A percentile compares a stretch with the other conserved stretches of the same genome.
Conservation (phyloP, 2,888 invertebrate genomes). For the Lottia gigantea region DNA sequence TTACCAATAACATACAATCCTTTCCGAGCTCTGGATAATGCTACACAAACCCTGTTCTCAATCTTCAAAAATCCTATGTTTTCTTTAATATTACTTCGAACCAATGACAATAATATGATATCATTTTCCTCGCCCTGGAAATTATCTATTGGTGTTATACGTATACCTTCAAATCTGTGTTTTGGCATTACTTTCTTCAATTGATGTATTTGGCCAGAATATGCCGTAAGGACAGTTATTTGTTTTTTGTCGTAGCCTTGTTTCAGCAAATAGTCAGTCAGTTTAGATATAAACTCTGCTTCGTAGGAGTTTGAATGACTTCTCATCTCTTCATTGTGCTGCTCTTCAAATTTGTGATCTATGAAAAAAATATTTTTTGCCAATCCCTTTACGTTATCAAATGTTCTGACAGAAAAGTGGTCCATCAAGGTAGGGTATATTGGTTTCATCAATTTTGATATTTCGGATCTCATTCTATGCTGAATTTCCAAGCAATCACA, state of each 20-base stretch:
- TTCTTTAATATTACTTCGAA: slow-evolving; percentile 52
- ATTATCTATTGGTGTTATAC: slow-evolving; percentile 56
- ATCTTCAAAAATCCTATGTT: slow-evolving; percentile 58
- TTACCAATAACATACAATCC: slow-evolving; percentile 53
- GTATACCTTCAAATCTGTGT: slow-evolving; percentile 32
- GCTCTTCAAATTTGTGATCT: slow-evolving; percentile 48
- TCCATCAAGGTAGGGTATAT: slow-evolving; percentile 49
- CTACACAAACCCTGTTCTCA: slow-evolving; percentile 63
- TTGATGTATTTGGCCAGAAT: slow-evolving; percentile 56
- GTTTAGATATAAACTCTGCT: slow-evolving; percentile 48
- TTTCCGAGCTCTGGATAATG: slow-evolving; percentile 60
- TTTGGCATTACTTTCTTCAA: slow-evolving; percentile 46
- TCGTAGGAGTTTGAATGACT: slow-evolving; percentile 57
- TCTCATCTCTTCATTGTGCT: slow-evolving; percentile 33
- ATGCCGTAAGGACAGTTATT: slow-evolving; percentile 61
- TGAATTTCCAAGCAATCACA: slow-evolving; percentile 74
- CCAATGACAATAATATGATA: slow-evolving; percentile 61
- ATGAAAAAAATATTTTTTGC: slow-evolving; percentile 54
- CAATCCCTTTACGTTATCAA: slow-evolving; percentile 49
- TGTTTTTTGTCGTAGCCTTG: slow-evolving; percentile 55
- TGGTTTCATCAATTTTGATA: slow-evolving; percentile 37
- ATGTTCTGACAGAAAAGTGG: slow-evolving; percentile 45
- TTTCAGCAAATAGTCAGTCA: slow-evolving; percentile 53
- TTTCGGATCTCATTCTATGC: slow-evolving; percentile 71
- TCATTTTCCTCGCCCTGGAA: slow-evolving; percentile 66